These are phyloP conservation scores for Setipinna tenuifilis DNA, from an alignment of 2,797 vertebrate species.

Conservation along the genomic window DNA sequence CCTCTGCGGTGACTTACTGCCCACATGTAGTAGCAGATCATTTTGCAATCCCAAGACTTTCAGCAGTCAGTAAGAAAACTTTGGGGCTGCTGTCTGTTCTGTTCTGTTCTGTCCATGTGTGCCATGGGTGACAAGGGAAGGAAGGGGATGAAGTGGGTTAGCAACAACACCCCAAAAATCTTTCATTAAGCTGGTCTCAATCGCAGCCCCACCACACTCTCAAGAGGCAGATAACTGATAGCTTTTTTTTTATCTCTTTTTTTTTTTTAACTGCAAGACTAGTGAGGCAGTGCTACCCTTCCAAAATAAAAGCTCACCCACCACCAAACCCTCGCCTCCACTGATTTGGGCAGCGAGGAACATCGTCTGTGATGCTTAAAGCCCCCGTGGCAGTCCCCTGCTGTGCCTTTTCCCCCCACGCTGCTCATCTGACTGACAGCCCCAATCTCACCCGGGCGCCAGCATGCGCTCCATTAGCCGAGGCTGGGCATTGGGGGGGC, in stretches of 20 bases:
- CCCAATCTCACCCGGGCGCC: conserved; percentile 42
- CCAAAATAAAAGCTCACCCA: not conserved
- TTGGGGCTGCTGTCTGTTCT: no score
- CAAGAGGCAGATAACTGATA: not conserved
- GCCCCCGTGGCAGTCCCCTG: not conserved
- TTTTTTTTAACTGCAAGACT: not conserved
- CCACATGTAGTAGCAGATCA: no score
- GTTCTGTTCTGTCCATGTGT: no score
- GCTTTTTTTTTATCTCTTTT: no score
- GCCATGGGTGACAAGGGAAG: not conserved
- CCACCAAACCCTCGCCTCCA: not conserved
- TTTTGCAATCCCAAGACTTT: no score
- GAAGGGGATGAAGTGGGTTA: not conserved
- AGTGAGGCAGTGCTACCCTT: not conserved
- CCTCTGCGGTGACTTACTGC: no score
- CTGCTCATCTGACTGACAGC: conserved; percentile 47
- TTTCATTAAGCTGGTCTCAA: not conserved
- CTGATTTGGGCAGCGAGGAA: not conserved
- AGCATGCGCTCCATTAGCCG: conserved; percentile 22
- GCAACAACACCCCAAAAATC: not conserved
- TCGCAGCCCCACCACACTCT: not conserved
- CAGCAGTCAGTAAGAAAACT: no score
- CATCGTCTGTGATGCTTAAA: not conserved
- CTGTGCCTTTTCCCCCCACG: not conserved
- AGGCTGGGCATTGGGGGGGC: not conserved